Evolutionary conservation across 2,797 vertebrate species (phyloP).

Genomic region (Phrynocephalus forsythii): DNA sequence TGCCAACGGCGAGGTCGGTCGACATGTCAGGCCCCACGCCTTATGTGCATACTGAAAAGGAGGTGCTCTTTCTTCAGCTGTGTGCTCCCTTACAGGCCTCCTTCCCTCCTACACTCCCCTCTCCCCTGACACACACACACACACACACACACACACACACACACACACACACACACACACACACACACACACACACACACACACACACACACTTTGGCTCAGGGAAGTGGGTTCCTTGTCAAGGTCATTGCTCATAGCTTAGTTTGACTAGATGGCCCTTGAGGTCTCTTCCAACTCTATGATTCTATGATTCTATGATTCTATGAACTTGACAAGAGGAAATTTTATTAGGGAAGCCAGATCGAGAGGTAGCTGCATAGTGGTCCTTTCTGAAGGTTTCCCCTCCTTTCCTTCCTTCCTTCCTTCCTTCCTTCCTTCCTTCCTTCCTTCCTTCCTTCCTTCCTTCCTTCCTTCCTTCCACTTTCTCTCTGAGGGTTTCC

Average conservation of each 20-base stretch:
- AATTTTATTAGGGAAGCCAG: constrained; percentile 48
- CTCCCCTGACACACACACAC: not conserved
- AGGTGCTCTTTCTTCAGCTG: constrained; percentile 24
- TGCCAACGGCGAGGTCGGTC: constrained; percentile 84
- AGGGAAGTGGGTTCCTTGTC: constrained; percentile 68
- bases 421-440: not conserved
- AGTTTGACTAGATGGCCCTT: too few species aligned
- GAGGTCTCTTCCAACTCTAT: too few species aligned
- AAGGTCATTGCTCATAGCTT: constrained; percentile 71
- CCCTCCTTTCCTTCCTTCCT: not conserved
- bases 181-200: too few species aligned
- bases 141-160: not conserved
- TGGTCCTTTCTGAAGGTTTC: too few species aligned
- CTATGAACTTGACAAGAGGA: constrained; percentile 37
- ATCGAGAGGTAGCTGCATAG: not conserved
- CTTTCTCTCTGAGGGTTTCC: not conserved
- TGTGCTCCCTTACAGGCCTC: not conserved
- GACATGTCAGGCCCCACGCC: constrained; percentile 79
- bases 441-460: not conserved
- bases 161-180: too few species aligned
- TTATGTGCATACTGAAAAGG: constrained; percentile 77
- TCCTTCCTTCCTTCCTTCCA: not conserved
- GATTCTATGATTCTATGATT: too few species aligned
- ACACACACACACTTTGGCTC: not conserved
- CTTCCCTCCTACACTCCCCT: not conserved